These are phyloP conservation scores for Arremon brunneinucha DNA, from an alignment of 2,797 vertebrate species.

Conservation along the genomic window DNA sequence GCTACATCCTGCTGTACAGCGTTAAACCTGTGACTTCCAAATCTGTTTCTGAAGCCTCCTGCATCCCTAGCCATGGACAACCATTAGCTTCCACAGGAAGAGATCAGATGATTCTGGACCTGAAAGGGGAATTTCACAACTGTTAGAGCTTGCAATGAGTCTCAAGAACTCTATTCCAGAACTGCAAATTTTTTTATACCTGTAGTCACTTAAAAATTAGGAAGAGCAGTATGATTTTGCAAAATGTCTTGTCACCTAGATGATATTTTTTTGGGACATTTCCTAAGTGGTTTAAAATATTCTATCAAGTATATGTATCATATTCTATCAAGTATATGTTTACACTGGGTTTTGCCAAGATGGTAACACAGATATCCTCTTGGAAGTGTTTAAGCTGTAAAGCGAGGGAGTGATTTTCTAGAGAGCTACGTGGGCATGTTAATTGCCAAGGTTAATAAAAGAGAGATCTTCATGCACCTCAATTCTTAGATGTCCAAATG, in stretches of 20 bases:
- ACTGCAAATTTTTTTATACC: neutral
- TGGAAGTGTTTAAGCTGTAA: neutral
- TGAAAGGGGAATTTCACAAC: neutral
- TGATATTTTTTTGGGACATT: neutral
- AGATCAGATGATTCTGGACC: neutral
- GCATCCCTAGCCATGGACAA: neutral
- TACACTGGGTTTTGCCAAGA: neutral
- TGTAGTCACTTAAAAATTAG: neutral
- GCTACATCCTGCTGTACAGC: neutral
- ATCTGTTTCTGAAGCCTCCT: neutral
- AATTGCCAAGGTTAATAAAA: conserved; percentile 16
- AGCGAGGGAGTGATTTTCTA: neutral
- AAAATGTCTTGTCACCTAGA: neutral
- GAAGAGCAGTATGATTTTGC: neutral
- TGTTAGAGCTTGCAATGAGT: neutral
- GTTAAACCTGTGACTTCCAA: neutral
- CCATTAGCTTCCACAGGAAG: neutral
- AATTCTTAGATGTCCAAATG: neutral
- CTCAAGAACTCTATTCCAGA: neutral
- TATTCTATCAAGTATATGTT: accelerated
- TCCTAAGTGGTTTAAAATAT: neutral
- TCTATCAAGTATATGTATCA: neutral
- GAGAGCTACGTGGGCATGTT: neutral
- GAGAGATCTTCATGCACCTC: neutral
- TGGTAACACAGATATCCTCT: neutral